phyloP scores from a whole-genome alignment of 2,797 vertebrate genomes.

The Podargus strigoides region DNA sequence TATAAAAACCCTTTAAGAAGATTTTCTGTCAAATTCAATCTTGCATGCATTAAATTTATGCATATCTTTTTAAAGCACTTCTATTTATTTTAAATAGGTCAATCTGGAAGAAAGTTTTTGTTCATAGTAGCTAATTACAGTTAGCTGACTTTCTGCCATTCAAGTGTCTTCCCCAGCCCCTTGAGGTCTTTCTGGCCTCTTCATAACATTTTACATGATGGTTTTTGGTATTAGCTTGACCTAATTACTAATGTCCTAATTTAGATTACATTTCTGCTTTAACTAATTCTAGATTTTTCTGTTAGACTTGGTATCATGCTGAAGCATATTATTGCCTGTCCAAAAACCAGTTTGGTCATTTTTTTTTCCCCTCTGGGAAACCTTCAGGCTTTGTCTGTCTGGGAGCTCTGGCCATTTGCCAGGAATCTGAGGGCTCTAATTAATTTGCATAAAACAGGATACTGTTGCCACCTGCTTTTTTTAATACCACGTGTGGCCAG shows the following conservation, averaged over 20 bases:
- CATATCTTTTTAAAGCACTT: constrained; percentile 25
- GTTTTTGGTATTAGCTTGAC: constrained; percentile 50
- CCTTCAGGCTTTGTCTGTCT: background rate
- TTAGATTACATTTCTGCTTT: constrained; percentile 16
- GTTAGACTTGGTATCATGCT: background rate
- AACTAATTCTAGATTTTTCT: constrained; percentile 25
- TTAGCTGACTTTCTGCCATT: constrained; percentile 42
- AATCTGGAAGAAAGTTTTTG: constrained; percentile 1
- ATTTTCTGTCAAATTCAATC: background rate
- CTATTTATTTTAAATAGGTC: constrained; percentile 56
- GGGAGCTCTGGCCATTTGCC: background rate
- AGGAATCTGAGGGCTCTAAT: background rate
- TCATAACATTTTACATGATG: background rate
- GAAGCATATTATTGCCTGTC: background rate
- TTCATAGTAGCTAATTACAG: constrained; percentile 43
- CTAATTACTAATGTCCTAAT: constrained; percentile 48
- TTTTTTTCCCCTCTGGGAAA: background rate
- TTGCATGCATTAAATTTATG: background rate
- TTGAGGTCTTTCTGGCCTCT: background rate
- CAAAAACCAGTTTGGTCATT: background rate
- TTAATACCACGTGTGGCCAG: background rate
- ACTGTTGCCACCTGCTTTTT: background rate
- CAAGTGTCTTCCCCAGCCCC: background rate
- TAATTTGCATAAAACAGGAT: background rate
- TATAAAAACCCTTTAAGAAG: background rate